Conservation (phyloP, 2,888 invertebrate genomes). For the Exephanes ischioxanthus region DNA sequence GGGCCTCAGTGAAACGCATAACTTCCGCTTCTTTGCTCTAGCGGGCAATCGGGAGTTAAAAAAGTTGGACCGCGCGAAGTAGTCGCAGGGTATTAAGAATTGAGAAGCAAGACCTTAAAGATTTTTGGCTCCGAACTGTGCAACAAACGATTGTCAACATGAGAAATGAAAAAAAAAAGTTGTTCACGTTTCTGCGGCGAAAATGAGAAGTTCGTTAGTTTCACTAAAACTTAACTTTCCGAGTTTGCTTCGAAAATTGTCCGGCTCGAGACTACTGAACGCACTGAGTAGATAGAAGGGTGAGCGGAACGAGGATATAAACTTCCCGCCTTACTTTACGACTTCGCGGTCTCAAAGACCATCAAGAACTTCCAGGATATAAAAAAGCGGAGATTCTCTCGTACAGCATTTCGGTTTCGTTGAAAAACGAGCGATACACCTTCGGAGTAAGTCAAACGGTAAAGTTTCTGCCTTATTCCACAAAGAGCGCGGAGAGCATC, state of each 20-base stretch:
- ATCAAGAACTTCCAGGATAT: slow-evolving; percentile 25
- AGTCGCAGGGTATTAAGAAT: too few species aligned
- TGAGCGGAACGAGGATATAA: slow-evolving; percentile 18
- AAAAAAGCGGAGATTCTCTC: background rate
- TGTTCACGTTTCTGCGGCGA: background rate
- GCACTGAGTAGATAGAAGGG: slow-evolving; percentile 11
- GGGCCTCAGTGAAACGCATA: too few species aligned
- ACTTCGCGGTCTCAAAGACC: slow-evolving; percentile 31
- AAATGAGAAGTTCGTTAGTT: background rate
- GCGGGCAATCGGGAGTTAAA: too few species aligned
- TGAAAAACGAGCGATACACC: slow-evolving; percentile 23
- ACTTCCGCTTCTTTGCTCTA: too few species aligned
- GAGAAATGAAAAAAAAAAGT: background rate
- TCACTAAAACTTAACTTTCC: background rate
- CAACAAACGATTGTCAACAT: background rate
- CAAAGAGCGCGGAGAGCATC: background rate
- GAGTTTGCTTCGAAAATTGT: background rate
- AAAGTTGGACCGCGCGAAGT: background rate
- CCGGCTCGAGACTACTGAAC: background rate
- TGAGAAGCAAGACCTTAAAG: background rate
- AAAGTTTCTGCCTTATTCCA: background rate
- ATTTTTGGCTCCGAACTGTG: background rate
- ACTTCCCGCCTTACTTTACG: slow-evolving; percentile 36
- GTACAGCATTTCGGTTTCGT: slow-evolving; percentile 27
- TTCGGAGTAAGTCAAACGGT: background rate